phyloP scores from a whole-genome alignment of 2,113 vertebrate genomes.

The Ailurus styani region DNA sequence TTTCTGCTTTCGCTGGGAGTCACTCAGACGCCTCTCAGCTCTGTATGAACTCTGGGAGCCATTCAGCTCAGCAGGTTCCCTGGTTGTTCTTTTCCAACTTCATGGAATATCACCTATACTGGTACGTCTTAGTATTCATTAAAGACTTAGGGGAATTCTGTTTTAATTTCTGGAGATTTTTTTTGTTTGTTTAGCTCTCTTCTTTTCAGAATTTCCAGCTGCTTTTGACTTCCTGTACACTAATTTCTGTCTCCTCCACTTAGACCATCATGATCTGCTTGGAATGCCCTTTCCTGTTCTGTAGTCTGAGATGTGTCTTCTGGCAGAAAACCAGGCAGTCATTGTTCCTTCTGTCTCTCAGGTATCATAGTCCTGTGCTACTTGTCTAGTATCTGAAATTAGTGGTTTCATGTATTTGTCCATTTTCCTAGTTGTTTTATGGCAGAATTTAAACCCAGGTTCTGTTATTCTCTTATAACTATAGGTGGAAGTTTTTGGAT shows the following conservation, averaged over 20 bases:
- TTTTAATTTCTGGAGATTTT: not conserved
- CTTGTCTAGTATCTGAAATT: not conserved
- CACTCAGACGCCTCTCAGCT: not conserved
- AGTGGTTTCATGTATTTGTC: not conserved
- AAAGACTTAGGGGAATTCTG: not conserved
- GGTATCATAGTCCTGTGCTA: not conserved
- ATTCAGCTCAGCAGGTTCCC: not conserved
- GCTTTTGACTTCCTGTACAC: not conserved
- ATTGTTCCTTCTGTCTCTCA: not conserved
- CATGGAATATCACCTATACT: not conserved
- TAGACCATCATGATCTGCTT: not conserved
- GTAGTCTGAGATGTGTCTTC: not conserved
- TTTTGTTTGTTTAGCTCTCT: not conserved
- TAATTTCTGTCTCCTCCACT: not conserved
- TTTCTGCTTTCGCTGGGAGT: not conserved
- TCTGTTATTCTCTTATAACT: not conserved
- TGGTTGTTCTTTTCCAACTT: not conserved
- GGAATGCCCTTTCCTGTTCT: not conserved
- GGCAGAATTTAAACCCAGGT: not conserved
- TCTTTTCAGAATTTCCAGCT: not conserved
- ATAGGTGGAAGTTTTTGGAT: not conserved
- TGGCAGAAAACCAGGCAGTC: not conserved
- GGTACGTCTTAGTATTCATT: not conserved
- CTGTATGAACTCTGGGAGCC: not conserved
- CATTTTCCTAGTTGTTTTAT: not conserved